phyloP scores from a whole-genome alignment of 2,113 vertebrate species.

The Empidonax traillii region DNA sequence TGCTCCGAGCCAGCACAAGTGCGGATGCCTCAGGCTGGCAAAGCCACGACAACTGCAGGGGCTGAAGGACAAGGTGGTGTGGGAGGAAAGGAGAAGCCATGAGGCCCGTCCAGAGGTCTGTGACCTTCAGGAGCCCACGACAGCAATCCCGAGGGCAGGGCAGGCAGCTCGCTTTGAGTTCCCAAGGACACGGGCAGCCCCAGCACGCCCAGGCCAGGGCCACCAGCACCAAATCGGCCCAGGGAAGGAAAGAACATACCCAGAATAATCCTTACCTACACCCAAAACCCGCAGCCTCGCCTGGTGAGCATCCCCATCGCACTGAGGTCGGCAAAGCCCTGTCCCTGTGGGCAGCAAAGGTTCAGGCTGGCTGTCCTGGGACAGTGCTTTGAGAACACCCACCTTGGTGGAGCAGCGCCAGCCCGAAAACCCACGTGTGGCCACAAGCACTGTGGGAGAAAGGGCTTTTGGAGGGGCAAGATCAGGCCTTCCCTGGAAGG shows the following conservation, averaged over 20 bases:
- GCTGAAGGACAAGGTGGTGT: neutral
- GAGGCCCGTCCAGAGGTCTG: neutral
- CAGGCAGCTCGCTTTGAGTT: neutral
- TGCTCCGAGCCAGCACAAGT: slow-evolving; percentile 1
- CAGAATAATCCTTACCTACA: neutral
- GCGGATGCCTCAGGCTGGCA: slow-evolving; percentile 17
- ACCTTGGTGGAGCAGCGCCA: rapidly evolving
- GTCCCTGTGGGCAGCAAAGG: rapidly evolving
- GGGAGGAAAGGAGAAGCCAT: neutral
- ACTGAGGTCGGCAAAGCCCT: rapidly evolving
- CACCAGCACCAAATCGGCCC: rapidly evolving
- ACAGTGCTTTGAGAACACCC: neutral
- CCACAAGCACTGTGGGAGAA: rapidly evolving
- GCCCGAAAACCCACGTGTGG: neutral
- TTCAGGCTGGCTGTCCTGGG: neutral
- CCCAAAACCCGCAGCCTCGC: neutral
- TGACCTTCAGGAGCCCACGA: slow-evolving; percentile 18
- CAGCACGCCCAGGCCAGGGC: rapidly evolving
- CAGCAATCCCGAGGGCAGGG: neutral
- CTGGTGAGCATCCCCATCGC: rapidly evolving
- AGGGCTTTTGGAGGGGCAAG: neutral
- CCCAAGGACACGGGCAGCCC: neutral
- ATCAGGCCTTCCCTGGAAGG: neutral
- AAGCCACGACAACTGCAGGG: slow-evolving; percentile 2
- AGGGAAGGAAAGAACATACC: neutral